Conservation (phyloP, 2,113 vertebrate species). For the Rhodinocichla rosea region DNA sequence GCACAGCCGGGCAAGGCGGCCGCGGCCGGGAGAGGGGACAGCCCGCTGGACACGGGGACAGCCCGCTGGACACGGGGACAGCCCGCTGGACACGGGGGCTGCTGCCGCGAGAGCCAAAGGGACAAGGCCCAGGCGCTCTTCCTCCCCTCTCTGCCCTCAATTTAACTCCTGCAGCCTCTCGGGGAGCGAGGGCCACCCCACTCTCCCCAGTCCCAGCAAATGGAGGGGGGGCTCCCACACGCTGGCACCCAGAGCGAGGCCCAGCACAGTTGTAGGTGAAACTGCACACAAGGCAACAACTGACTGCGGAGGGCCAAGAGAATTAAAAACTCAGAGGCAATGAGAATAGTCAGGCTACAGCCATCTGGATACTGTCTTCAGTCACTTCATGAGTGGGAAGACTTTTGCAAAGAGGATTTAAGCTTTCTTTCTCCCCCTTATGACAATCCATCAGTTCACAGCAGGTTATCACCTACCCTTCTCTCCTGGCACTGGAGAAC, state of each 20-base stretch:
- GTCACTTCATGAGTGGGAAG: not conserved
- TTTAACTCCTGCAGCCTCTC: not conserved
- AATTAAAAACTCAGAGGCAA: not conserved
- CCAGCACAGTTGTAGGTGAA: not conserved
- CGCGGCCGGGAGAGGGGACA: not conserved
- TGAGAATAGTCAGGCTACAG: not conserved
- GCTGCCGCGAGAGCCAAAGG: not conserved
- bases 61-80: not conserved
- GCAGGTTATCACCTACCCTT: not conserved
- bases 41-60: not conserved
- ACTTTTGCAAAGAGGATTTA: not conserved
- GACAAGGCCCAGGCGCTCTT: not conserved
- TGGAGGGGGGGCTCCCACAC: rapidly evolving
- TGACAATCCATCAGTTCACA: not conserved
- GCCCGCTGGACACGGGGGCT: not conserved
- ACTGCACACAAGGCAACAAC: not conserved
- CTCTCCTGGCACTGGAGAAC: not conserved
- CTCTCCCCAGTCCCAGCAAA: not conserved
- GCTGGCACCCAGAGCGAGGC: not conserved
- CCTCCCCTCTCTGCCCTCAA: too few relatives aligned
- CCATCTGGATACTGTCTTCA: not conserved
- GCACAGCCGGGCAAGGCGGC: not conserved
- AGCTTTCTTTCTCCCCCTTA: not conserved
- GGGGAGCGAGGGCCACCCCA: not conserved
- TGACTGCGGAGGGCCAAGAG: rapidly evolving